Evolutionary conservation across 2,797 vertebrate species (phyloP).

Genomic region (Notoglanidium macrostoma): DNA sequence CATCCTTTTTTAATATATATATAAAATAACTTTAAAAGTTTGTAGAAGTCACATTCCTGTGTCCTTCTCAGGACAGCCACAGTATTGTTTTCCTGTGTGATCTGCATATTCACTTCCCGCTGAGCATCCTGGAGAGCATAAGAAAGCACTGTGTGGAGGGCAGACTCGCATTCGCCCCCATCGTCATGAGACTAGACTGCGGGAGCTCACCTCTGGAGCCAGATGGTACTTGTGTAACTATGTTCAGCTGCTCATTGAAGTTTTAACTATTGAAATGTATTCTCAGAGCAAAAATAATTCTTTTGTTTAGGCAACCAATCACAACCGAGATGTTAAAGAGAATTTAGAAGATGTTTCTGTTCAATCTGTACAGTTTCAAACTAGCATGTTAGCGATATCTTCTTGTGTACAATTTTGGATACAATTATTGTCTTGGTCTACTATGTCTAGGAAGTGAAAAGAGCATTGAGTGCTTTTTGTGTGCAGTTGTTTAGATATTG

Average conservation of each 20-base stretch:
- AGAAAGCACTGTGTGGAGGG: slow-evolving; percentile 98
- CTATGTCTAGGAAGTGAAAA: not conserved
- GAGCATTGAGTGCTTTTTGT: not conserved
- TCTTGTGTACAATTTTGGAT: not conserved
- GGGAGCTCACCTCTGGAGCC: slow-evolving; percentile 90
- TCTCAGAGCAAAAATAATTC: no score
- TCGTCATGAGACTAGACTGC: slow-evolving; percentile 95
- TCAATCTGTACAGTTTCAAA: not conserved
- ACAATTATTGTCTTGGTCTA: not conserved
- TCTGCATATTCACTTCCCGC: slow-evolving; percentile 96
- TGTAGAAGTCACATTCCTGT: slow-evolving; percentile 11
- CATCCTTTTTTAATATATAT: not conserved
- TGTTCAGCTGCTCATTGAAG: not conserved
- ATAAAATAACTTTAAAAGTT: not conserved
- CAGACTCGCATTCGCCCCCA: slow-evolving; percentile 90
- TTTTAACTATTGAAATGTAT: not conserved
- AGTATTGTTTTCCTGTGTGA: slow-evolving; percentile 98
- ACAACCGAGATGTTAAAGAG: not conserved
- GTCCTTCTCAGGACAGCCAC: slow-evolving; percentile 83
- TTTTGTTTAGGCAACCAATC: not conserved
- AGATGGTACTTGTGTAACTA: slow-evolving; percentile 73
- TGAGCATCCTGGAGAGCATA: slow-evolving; percentile 91
- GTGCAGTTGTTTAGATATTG: not conserved
- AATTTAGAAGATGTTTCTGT: not conserved
- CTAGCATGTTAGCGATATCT: not conserved